Base-by-base conservation (phyloP, 2,113 vertebrate species). In the Myiagra hebetior region DNA sequence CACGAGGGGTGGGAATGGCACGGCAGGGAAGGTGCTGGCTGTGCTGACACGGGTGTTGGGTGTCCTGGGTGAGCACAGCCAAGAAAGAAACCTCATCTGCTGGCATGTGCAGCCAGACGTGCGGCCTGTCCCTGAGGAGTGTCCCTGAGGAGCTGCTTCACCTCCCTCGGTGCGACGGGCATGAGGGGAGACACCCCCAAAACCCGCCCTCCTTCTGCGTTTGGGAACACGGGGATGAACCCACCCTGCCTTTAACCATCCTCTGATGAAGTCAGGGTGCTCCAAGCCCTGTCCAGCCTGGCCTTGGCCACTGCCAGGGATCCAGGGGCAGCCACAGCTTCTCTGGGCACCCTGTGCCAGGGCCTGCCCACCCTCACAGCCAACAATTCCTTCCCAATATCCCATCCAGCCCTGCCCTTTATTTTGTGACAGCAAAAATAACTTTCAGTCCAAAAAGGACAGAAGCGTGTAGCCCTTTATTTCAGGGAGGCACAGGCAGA, bases 171-270 rank as follows among this genome's bases (percentile, higher is more conserved):
- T 18, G 15, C 47, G 26, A 4, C 24, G 9, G 74, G 24, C 44
- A 4, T 4, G 13, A 5, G 55, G 60, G 33, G n/a, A 63, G 7
- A 16, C 4, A 3, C 44, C 33, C 5, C 1, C 6, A 24, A 35
- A 44, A 31, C 2, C 14, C 18, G 4, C 11, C 0, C 11, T 82
- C 52, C 28, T 4, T 44, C 67, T 44, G 39, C 10, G 2, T 59
- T 53, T 68, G 56, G 42, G 39, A 75, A 11, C 28, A 5, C 1
- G 1, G 18, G 41, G 19, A 22, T 53, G 27, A 9, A 53, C 56
- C 6, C 10, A 6, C 24, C 21, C 13, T n/a, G 33, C 41, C 70
- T 64, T 55, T 41, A 31, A 11, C 16, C 78, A 1, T 30, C 72
- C 22, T 10, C 8, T 69, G 35, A 55, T 60, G 49, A 50, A 59